These are phyloP conservation scores for Chionomys nivalis DNA, from an alignment of 2,113 vertebrate species.

Conservation along the genomic window DNA sequence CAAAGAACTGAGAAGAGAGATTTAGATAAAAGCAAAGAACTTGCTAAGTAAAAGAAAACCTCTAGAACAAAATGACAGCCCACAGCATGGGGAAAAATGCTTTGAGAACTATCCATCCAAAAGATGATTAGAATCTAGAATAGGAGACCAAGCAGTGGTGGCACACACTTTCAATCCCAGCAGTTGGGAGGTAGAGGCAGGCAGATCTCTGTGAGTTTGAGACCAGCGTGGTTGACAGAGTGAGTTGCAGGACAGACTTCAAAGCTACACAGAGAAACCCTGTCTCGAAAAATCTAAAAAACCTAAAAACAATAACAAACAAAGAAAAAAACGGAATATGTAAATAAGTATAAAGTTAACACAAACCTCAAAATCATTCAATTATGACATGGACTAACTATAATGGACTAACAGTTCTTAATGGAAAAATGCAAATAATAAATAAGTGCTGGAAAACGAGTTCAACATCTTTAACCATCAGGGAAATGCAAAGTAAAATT, in stretches of 20 bases:
- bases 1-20: not conserved
- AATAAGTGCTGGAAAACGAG: not conserved
- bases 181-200: too few relatives aligned
- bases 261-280: too few relatives aligned
- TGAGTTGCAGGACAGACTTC: too few relatives aligned
- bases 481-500: not conserved
- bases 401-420: not conserved
- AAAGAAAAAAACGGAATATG: too few relatives aligned
- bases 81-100: too few relatives aligned
- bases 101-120: not conserved
- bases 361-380: not conserved
- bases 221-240: too few relatives aligned
- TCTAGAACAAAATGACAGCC: not conserved
- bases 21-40: not conserved
- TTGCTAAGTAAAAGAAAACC: not conserved
- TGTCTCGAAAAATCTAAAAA: too few relatives aligned
- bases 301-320: too few relatives aligned
- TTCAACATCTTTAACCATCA: not conserved
- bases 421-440: not conserved
- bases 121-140: not conserved
- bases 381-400: not conserved
- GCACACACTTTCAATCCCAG: fast-evolving
- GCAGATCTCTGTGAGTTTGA: too few relatives aligned
- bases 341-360: not conserved
- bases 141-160: too few relatives aligned